Conservation (phyloP, 2,797 vertebrate species). For the Propithecus perrieri region DNA sequence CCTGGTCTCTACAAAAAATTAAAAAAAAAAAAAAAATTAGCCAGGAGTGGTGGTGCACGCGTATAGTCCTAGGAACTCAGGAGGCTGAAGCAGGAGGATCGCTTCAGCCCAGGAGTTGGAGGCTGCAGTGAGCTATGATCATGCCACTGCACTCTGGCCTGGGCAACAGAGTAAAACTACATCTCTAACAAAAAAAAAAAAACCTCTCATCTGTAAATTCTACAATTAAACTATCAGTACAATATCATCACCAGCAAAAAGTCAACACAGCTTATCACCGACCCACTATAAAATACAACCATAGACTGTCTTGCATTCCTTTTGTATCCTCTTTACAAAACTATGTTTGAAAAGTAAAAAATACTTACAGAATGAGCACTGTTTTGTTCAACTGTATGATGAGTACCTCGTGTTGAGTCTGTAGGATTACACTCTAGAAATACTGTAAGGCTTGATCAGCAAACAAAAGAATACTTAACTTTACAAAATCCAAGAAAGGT, state of each 20-base stretch:
- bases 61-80: too few species aligned
- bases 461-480: background rate
- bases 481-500: background rate
- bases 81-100: too few species aligned
- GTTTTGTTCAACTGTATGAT: background rate
- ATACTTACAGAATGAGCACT: background rate
- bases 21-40: too few species aligned
- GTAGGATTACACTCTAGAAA: background rate
- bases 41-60: too few species aligned
- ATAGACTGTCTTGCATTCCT: background rate
- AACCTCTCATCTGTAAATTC: background rate
- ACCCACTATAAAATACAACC: background rate
- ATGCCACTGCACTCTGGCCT: too few species aligned
- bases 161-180: too few species aligned
- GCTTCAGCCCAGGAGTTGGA: too few species aligned
- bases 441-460: background rate
- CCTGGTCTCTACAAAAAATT: too few species aligned
- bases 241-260: background rate
- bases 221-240: background rate
- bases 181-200: too few species aligned
- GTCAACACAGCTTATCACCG: background rate
- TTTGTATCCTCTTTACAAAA: background rate
- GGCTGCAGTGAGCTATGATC: too few species aligned
- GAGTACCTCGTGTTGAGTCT: background rate
- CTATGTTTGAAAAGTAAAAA: background rate